Percentiles rank a stretch among this genome's conserved stretches.
phyloP scores from a whole-genome alignment of 2,113 vertebrate species.

The Muntiacus muntjak region DNA sequence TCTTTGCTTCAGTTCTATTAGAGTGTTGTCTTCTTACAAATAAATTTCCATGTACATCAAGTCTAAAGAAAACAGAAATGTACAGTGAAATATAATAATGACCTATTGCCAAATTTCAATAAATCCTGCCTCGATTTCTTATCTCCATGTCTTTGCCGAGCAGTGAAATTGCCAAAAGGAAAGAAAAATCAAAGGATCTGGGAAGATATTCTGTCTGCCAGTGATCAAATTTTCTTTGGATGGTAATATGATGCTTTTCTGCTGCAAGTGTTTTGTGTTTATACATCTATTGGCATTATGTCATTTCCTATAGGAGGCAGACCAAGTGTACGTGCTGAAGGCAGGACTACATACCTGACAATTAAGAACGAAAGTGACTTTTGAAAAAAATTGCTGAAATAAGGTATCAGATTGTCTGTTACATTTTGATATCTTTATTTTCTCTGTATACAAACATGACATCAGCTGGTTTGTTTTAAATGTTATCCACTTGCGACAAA shows the following conservation, averaged over 20 bases:
- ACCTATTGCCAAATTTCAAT: neutral
- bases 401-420: neutral
- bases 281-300: neutral
- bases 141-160: neutral
- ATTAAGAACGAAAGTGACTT: neutral
- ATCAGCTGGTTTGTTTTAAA: conserved; percentile 33
- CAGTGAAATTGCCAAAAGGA: neutral
- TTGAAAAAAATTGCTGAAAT: conserved; percentile 3
- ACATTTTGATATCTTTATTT: conserved; percentile 36
- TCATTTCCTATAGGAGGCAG: neutral
- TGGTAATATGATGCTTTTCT: neutral
- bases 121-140: neutral
- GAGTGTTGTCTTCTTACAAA: neutral
- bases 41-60: neutral
- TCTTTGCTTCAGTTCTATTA: neutral
- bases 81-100: neutral
- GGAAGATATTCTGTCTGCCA: neutral
- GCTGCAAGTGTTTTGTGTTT: neutral
- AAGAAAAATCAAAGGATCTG: neutral
- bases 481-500: conserved; percentile 24
- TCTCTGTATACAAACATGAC: neutral
- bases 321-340: neutral
- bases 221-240: neutral
- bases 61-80: neutral
- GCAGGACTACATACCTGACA: neutral